Evolutionary conservation across 1,140 invertebrate species (phyloP), one percentile per base, ranked within the genome.

Genomic region (Himalopsyche phryganea): DNA sequence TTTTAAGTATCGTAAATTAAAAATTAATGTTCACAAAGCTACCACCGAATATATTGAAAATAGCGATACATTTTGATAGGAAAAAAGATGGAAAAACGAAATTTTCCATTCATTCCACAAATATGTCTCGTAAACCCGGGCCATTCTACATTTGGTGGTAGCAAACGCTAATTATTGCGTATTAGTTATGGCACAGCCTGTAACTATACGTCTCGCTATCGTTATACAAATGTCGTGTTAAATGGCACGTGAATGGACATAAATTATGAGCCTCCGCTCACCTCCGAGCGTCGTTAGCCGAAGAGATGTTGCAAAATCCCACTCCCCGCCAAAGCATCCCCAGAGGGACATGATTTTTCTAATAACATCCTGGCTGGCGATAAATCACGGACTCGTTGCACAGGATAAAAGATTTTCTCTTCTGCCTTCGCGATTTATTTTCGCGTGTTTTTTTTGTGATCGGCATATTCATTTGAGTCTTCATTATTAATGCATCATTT

Each of bases 161-260:
- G n/a, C n/a, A n/a, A n/a, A n/a, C n/a, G n/a, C n/a, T n/a, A n/a
- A n/a, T n/a, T n/a, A n/a, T n/a, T n/a, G n/a, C n/a, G n/a, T n/a
- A n/a, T 9, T 28, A 41, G 40, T 41, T 14, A 13, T 11, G 40
- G 40, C 17, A 41, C 40, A 41, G 17, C 11, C 13, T 14, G 40
- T 41, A 41, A 20, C 17, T 44, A 46, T 36, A 59, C 45, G 57
- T 49, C 57, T 38, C 46, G 35, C 50, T 50, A 60, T 60, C 58
- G 38, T 50, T 53, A 55, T 32, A 48, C 58, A 54, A 55, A 60
- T 50, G 51, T 60, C 58, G 51, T 60, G 58, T 60, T 60, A 60
- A 60, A 60, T 60, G 58, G 58, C 38, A 50, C 42, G 58, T 55
- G 51, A 60, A 60, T 19, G 46, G 23, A 38, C 47, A 53, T 60